phyloP scores from a whole-genome alignment of 2,797 vertebrate genomes.

The Hylomyscus alleni region DNA sequence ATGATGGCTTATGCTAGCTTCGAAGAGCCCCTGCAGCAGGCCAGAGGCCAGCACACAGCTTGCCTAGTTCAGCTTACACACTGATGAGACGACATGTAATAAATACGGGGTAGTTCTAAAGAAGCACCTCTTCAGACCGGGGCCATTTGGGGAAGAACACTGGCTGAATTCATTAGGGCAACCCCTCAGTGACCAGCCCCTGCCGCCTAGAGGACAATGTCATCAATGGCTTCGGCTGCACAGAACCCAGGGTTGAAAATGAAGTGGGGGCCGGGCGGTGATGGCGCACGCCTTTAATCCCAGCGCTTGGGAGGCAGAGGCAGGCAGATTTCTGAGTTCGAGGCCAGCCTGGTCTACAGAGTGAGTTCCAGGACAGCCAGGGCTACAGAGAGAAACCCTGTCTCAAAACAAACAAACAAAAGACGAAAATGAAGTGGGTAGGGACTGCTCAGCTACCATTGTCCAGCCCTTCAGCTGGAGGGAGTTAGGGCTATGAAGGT shows the following conservation, averaged over 20 bases:
- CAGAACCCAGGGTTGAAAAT: neutral
- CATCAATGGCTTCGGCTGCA: neutral
- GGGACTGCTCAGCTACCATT: neutral
- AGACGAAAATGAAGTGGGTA: no score
- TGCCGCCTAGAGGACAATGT: neutral
- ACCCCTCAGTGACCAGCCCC: neutral
- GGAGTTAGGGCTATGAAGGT: rapidly evolving
- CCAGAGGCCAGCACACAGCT: neutral
- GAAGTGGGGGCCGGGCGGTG: no score
- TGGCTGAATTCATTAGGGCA: neutral
- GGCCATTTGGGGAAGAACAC: neutral
- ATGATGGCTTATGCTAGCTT: neutral
- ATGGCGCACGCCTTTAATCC: no score
- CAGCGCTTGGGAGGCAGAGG: no score
- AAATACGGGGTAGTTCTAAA: neutral
- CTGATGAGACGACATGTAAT: neutral
- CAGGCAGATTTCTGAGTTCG: no score
- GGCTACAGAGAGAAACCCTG: no score
- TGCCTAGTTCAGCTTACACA: rapidly evolving
- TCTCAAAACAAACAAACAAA: no score
- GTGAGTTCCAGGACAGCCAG: no score
- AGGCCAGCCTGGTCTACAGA: no score
- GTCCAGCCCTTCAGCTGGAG: neutral
- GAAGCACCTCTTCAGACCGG: neutral
- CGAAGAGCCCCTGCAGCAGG: neutral